Conservation (phyloP, 2,888 invertebrate species). For the Gastrophysa polygoni region DNA sequence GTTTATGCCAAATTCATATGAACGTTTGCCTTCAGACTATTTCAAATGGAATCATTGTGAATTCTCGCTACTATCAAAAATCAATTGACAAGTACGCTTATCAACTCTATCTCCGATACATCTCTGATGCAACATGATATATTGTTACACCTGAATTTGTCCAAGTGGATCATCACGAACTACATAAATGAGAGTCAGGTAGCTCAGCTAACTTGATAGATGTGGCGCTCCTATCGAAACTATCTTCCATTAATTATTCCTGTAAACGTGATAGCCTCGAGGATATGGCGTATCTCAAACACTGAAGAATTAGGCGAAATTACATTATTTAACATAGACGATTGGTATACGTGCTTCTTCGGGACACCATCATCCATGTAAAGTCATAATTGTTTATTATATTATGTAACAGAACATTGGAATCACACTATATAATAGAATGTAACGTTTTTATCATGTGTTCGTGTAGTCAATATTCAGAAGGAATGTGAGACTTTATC, state of each 20-base stretch:
- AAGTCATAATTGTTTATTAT: not conserved
- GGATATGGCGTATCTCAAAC: conserved; percentile 28
- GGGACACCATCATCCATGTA: conserved; percentile 7
- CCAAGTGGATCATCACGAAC: conserved; percentile 14
- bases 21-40: no score
- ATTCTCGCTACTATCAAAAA: no score
- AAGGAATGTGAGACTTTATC: not conserved
- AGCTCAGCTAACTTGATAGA: conserved; percentile 43
- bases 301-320: conserved; percentile 24
- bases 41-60: no score
- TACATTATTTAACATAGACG: conserved; percentile 24
- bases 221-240: conserved; percentile 42
- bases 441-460: not conserved
- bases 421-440: not conserved
- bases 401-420: conserved; percentile 7
- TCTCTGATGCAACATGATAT: no score
- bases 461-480: not conserved
- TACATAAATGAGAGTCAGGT: conserved; percentile 26
- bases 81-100: no score
- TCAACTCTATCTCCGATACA: no score
- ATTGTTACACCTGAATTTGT: not conserved
- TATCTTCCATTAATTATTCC: conserved; percentile 42
- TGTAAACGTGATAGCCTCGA: conserved; percentile 38
- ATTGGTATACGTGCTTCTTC: conserved; percentile 13
- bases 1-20: no score